phyloP scores from a whole-genome alignment of 2,797 vertebrate genomes.

The Sebastes jordani region DNA sequence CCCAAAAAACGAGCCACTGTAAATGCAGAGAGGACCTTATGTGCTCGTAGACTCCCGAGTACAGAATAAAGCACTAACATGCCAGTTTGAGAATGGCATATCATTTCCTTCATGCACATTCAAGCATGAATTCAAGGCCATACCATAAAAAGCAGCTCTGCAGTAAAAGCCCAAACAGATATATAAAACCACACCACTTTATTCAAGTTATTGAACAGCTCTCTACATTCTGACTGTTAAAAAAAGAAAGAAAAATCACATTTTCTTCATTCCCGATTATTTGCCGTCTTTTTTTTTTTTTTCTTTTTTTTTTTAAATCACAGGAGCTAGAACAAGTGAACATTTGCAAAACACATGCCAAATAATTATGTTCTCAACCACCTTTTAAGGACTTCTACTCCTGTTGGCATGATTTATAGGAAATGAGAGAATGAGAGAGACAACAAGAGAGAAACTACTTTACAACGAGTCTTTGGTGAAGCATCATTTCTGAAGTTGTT shows the following conservation, averaged over 20 bases:
- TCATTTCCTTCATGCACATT: background rate
- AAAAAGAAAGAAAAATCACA: constrained; percentile 10
- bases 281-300: background rate
- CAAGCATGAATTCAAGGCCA: background rate
- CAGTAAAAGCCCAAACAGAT: constrained; percentile 9
- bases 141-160: constrained; percentile 2
- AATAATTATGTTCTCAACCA: background rate
- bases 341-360: constrained; percentile 18
- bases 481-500: constrained; percentile 5
- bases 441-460: background rate
- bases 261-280: background rate
- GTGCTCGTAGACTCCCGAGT: background rate
- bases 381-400: background rate
- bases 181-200: constrained; percentile 35
- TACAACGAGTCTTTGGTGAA: constrained; percentile 31
- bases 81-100: background rate
- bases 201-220: constrained; percentile 43
- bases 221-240: constrained; percentile 18
- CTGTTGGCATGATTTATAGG: background rate
- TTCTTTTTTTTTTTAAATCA: background rate
- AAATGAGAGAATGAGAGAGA: background rate
- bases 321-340: background rate
- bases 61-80: background rate
- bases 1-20: background rate
- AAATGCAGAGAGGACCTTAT: background rate